These are phyloP conservation scores for Clarias gariepinus DNA, from an alignment of 2,113 vertebrate species.

Conservation along the genomic window DNA sequence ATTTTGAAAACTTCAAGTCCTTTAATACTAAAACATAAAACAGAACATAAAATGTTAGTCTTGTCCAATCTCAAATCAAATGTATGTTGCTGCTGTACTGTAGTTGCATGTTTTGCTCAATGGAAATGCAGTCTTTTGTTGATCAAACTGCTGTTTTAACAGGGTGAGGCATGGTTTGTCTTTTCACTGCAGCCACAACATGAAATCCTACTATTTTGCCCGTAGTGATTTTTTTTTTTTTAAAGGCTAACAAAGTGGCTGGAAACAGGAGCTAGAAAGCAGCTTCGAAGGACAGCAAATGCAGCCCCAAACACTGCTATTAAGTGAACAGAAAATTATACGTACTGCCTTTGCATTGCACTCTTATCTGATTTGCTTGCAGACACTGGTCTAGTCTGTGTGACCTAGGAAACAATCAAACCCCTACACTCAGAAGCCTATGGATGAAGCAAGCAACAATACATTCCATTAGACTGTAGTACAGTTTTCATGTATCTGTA, in stretches of 20 bases:
- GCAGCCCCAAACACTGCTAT: conserved; percentile 43
- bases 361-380: conserved; percentile 33
- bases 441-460: not conserved
- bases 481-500: not conserved
- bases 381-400: conserved; percentile 15
- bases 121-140: not conserved
- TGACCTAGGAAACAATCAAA: conserved; percentile 24
- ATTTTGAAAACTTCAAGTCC: not conserved
- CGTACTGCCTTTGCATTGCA: conserved; percentile 30
- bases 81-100: not conserved
- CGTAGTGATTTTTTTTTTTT: not conserved
- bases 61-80: not conserved
- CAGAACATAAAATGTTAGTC: not conserved
- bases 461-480: conserved; percentile 24
- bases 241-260: conserved; percentile 10
- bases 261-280: not conserved
- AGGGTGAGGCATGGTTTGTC: conserved; percentile 19
- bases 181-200: not conserved
- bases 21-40: too few relatives aligned
- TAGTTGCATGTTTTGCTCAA: not conserved
- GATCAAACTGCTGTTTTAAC: not conserved
- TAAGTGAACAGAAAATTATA: conserved; percentile 39
- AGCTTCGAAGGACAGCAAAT: not conserved
- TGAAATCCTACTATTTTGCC: conserved; percentile 11
- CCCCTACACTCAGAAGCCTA: conserved; percentile 10